These are phyloP conservation scores for Acleris sparsana DNA, from an alignment of 2,888 invertebrate species.

Conservation along the genomic window DNA sequence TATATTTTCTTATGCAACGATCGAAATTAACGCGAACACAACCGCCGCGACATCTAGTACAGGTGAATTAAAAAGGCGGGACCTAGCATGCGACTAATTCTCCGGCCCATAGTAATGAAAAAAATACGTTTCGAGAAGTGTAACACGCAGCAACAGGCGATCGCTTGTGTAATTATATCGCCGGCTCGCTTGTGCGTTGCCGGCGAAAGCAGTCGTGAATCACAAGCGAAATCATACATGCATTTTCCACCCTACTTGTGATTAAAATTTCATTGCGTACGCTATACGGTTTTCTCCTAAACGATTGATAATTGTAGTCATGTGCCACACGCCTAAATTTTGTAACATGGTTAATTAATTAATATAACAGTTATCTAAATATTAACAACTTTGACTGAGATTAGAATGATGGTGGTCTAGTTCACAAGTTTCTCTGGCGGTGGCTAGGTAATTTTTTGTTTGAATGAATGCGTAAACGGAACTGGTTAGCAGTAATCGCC, in stretches of 20 bases:
- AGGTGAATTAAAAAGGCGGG: too few species aligned
- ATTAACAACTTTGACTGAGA: neutral
- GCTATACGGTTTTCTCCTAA: neutral
- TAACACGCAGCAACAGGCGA: slow-evolving; percentile 21
- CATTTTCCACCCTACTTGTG: slow-evolving; percentile 54
- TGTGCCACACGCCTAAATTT: too few species aligned
- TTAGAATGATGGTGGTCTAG: slow-evolving; percentile 12
- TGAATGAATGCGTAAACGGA: slow-evolving; percentile 49
- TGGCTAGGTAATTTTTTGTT: slow-evolving; percentile 48
- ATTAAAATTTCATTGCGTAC: neutral
- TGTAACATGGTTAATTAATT: neutral
- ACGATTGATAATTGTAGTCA: neutral
- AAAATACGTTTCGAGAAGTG: slow-evolving; percentile 17
- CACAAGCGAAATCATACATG: slow-evolving; percentile 64
- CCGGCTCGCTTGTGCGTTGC: slow-evolving; percentile 50
- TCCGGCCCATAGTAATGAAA: slow-evolving; percentile 13
- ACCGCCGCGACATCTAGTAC: too few species aligned
- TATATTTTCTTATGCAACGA: too few species aligned
- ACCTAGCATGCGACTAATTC: slow-evolving; percentile 10
- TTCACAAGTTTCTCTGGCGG: slow-evolving; percentile 49
- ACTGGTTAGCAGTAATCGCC: slow-evolving; percentile 48
- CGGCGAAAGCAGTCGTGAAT: slow-evolving; percentile 74
- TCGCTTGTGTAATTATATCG: slow-evolving; percentile 54
- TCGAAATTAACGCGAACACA: too few species aligned
- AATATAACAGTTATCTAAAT: too few species aligned